These are phyloP conservation scores for Entomyzon cyanotis DNA, from an alignment of 2,113 vertebrate species.

Conservation along the genomic window DNA sequence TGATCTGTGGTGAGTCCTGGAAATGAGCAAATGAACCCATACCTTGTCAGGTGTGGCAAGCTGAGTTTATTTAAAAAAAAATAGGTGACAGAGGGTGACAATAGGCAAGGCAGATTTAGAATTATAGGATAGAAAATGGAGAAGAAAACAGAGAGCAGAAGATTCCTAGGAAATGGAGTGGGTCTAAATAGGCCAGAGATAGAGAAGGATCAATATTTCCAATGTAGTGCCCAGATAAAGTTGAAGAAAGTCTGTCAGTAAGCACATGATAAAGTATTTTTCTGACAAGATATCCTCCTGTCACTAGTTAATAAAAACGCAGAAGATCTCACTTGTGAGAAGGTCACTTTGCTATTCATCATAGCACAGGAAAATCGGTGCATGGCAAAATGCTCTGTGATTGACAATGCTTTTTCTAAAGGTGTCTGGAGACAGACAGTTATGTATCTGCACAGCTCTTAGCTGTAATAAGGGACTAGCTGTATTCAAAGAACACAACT, in stretches of 20 bases:
- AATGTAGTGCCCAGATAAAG: not conserved
- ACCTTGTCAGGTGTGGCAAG: not conserved
- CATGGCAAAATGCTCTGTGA: not conserved
- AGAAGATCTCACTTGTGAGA: not conserved
- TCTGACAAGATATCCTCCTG: not conserved
- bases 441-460: not conserved
- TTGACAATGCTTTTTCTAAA: not conserved
- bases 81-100: rapidly evolving
- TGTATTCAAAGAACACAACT: slow-evolving; percentile 2
- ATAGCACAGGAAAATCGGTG: not conserved
- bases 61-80: not conserved
- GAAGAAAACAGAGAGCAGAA: not conserved
- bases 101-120: not conserved
- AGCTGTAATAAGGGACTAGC: not conserved
- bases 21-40: not conserved
- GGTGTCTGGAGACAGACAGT: not conserved
- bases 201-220: not conserved
- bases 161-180: not conserved
- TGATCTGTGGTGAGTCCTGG: not conserved
- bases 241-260: not conserved
- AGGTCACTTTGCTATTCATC: not conserved
- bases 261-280: not conserved
- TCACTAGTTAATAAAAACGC: not conserved
- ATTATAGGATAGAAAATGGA: not conserved
- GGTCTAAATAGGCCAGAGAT: not conserved